Evolutionary conservation across 2,888 invertebrate genomes (phyloP), one percentile per base, ranked within the genome.

Genomic region (Nemapogon koenigi): DNA sequence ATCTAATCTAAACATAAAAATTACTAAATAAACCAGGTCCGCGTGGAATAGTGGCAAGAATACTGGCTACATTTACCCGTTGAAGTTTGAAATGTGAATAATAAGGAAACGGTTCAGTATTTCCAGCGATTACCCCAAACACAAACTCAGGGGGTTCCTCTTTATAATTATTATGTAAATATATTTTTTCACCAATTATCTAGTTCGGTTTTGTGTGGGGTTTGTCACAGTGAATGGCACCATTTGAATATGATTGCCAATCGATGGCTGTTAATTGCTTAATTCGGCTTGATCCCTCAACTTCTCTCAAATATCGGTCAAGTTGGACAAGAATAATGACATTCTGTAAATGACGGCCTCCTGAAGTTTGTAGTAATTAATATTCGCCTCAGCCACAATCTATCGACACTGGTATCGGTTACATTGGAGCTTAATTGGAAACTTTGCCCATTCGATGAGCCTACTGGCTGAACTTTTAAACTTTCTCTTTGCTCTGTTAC

Each of bases 361-460:
- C 53, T 49, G 46, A 63, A 61, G 57, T 59, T 58, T 41, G 49
- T 44, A 50, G 57, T 61, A 61, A 66, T 66, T 63, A 62, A 65
- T 65, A 61, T 61, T 52, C 50, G 47, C 54, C 49, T 50, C 50
- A 46, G 22, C 46, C 45, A 43, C 52, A 46, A 57, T 60, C 56
- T 55, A 56, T 59, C 51, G 47, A 45, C 58, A 52, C 37, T 16
- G 37, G 11, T 37, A 17, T 37, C 37, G 37, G 18, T 37, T 37
- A 37, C 27, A n/a, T 19, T 33, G 3, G 17, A 16, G 33, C 33
- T 33, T 33, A 33, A 33, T 33, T 33, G 45, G 45, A 51, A 58
- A 59, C 55, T 59, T 61, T 49, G 48, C 49, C 51, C 53, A 53
- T 56, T 57, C 53, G 46, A 54, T 49, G 18, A 47, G 45, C 44